phyloP scores from a whole-genome alignment of 2,888 invertebrate species.

The Melinopterus prodromus region DNA sequence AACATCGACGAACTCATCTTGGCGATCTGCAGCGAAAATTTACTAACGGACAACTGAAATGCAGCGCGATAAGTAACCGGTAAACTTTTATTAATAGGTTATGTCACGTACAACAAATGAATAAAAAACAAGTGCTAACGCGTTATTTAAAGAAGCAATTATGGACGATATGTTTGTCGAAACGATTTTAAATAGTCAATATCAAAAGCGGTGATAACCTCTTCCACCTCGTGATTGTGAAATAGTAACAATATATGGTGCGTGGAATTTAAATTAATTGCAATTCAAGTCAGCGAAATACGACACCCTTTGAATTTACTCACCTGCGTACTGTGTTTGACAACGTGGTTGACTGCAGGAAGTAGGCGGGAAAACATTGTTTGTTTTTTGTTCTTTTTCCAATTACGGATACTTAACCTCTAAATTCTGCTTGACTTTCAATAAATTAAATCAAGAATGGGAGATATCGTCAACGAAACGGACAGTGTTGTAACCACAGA shows the following conservation, averaged over 20 bases:
- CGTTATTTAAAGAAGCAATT: conserved; percentile 8
- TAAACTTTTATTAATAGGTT: neutral
- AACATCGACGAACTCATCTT: conserved; percentile 62
- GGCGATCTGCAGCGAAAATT: conserved; percentile 1
- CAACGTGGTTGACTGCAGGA: conserved; percentile 7
- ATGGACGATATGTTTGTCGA: conserved; percentile 7
- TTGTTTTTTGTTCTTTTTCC: neutral
- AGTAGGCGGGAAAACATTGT: conserved; percentile 25
- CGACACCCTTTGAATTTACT: conserved; percentile 17
- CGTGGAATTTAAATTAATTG: neutral
- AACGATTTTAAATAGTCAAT: conserved; percentile 10
- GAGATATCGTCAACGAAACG: neutral
- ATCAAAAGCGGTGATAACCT: conserved; percentile 12
- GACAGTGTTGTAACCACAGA: neutral
- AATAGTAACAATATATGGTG: neutral
- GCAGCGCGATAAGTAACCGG: neutral
- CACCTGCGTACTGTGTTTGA: neutral
- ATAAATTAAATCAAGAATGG: neutral
- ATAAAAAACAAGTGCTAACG: conserved; percentile 4
- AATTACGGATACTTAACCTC: neutral
- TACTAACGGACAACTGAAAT: neutral
- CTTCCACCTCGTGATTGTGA: conserved; percentile 12
- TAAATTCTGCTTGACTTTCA: neutral
- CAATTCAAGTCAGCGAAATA: neutral
- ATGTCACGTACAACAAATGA: neutral